Evolutionary conservation across 2,797 vertebrate species (phyloP).

Genomic region (Sebastes matsubarae): DNA sequence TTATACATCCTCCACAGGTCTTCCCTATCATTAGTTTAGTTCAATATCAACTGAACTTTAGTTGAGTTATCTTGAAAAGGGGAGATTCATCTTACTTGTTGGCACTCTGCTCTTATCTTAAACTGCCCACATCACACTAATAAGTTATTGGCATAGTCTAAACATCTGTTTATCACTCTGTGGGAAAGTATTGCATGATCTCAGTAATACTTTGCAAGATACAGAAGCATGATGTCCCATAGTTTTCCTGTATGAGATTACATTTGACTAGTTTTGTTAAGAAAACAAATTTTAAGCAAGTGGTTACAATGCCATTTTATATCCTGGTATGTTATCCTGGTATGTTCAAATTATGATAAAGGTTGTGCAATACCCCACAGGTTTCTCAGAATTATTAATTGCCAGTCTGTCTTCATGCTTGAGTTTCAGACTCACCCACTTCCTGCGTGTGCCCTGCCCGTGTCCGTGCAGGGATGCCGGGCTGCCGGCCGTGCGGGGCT

Average conservation of each 20-base stretch:
- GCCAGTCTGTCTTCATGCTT: background rate
- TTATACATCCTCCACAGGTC: background rate
- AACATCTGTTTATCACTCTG: background rate
- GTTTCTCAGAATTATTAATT: background rate
- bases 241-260: background rate
- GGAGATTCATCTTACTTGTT: background rate
- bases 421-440: slow-evolving; percentile 77
- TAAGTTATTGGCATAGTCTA: background rate
- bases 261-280: background rate
- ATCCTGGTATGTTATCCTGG: background rate
- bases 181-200: background rate
- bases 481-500: slow-evolving; percentile 3
- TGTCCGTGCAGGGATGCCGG: slow-evolving; percentile 31
- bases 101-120: background rate
- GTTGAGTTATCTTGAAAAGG: background rate
- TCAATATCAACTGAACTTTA: background rate
- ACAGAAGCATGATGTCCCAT: background rate
- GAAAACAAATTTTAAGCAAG: background rate
- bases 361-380: background rate
- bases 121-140: background rate
- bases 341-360: background rate
- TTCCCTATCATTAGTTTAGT: background rate
- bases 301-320: background rate
- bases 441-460: slow-evolving; percentile 52
- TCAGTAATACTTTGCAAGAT: no score